These are phyloP conservation scores for Gnathonemus echidnorhynchus DNA, from an alignment of 2,113 vertebrate genomes.

Conservation along the genomic window DNA sequence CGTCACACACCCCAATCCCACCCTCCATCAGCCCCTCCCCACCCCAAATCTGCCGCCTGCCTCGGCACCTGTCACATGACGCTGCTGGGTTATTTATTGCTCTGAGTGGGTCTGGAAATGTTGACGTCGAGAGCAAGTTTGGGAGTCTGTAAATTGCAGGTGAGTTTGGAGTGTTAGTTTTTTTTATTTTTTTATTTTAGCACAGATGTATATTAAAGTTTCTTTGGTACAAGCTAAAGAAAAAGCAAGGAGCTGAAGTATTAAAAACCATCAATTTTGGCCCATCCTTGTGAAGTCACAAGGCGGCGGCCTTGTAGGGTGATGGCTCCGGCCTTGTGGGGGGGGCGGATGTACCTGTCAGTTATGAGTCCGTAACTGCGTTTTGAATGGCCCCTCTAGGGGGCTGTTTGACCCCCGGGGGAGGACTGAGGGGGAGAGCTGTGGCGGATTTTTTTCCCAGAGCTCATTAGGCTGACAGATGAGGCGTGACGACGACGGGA, in stretches of 20 bases:
- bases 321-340: not conserved
- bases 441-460: constrained; percentile 34
- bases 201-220: not conserved
- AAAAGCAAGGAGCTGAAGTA: not conserved
- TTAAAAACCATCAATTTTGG: not conserved
- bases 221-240: not conserved
- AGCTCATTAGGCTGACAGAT: constrained; percentile 57
- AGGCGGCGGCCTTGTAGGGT: not conserved
- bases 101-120: not conserved
- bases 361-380: not conserved
- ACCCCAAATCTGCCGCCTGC: not conserved
- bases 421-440: constrained; percentile 32
- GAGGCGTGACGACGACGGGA: constrained; percentile 49
- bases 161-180: not conserved
- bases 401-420: constrained; percentile 17
- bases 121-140: not conserved
- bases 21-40: not conserved
- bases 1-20: not conserved
- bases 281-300: not conserved
- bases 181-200: not conserved
- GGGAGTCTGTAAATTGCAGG: not conserved
- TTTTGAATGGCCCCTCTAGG: not conserved
- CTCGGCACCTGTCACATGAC: not conserved
- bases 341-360: not conserved
- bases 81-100: not conserved